Base-by-base conservation (phyloP, 1,140 invertebrate species). In the Drosophila sp. region DNA sequence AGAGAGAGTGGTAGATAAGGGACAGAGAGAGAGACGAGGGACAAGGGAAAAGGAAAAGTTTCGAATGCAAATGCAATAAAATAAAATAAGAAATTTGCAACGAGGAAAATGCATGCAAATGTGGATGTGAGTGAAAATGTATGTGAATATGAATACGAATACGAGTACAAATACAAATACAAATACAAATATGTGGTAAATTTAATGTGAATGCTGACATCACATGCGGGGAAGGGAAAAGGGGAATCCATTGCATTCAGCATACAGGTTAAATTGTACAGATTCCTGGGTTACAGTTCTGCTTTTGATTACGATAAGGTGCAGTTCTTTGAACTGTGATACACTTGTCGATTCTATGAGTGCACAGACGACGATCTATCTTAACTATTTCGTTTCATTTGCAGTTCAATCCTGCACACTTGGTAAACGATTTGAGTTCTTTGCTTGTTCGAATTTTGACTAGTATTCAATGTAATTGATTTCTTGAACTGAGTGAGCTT, bases 131-230 rank as follows among this genome's bases (percentile, higher is more conserved):
- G 16, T 45, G 41, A 57, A 64, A 71, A 64, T 71, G 36, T 40
- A 62, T 27, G 16, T 45, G 53, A 72, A 58, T 66, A 38, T 16
- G 58, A 53, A 36, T 70, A 38, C 32, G 14, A 53, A 53, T 63
- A 32, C 11, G 59, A 2, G 38, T 54, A 50, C 45, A 25, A 46
- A 57, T 65, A 38, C 36, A 14, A 40, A 56, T 56, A 56, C 25
- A 16, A 43, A 54, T 54, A 36, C 51, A 51, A 56, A 64, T 72
- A 72, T 72, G 70, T 76, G 70, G 62, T 57, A 67, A 76, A 76
- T 67, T 72, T 67, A 76, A 76, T 72, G 63, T 53, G 50, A 62
- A 46, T 62, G 48, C 48, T 58, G 46, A n/a, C n/a, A 18, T 7
- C 8, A 27, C n/a, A 29, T 38, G 9, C 6, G 16, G 38, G 45